Percentiles rank a stretch among this genome's conserved stretches.
These are phyloP conservation scores for Myocastor coypus DNA, from an alignment of 2,113 vertebrate species.

Conservation along the genomic window DNA sequence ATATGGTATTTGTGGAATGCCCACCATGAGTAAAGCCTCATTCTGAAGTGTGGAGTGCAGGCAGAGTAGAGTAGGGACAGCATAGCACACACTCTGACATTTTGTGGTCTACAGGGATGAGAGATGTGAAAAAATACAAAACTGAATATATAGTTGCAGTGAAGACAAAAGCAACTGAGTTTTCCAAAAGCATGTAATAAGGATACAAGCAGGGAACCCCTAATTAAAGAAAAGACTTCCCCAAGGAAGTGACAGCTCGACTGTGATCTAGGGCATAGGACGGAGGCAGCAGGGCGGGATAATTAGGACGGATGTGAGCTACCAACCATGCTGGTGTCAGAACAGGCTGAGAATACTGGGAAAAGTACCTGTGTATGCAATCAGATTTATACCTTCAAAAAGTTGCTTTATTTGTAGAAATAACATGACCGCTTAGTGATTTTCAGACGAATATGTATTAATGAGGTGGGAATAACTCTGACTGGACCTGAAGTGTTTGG, in stretches of 20 bases:
- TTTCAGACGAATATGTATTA: constrained; percentile 7
- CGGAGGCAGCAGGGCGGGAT: background rate
- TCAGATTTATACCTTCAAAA: constrained; percentile 42
- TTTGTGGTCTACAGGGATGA: background rate
- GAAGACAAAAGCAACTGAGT: background rate
- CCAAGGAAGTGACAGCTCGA: constrained; percentile 67
- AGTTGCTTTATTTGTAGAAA: constrained; percentile 46
- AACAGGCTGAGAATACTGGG: constrained; percentile 42
- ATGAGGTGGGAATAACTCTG: background rate
- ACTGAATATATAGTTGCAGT: background rate
- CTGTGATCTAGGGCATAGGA: constrained; percentile 31
- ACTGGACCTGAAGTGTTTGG: background rate
- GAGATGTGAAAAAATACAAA: background rate
- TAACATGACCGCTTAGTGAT: constrained; percentile 30
- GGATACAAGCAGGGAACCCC: background rate
- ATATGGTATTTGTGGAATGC: background rate
- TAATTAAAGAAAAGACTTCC: constrained; percentile 72
- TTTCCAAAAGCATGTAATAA: constrained; percentile 49
- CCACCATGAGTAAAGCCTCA: background rate
- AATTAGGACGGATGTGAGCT: constrained; percentile 59
- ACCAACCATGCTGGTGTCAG: background rate
- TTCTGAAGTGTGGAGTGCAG: background rate
- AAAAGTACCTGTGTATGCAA: background rate
- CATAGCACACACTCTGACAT: background rate
- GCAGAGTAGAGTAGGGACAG: background rate